Conservation (phyloP, 2,888 invertebrate species). For the Myopa tessellatipennis region DNA sequence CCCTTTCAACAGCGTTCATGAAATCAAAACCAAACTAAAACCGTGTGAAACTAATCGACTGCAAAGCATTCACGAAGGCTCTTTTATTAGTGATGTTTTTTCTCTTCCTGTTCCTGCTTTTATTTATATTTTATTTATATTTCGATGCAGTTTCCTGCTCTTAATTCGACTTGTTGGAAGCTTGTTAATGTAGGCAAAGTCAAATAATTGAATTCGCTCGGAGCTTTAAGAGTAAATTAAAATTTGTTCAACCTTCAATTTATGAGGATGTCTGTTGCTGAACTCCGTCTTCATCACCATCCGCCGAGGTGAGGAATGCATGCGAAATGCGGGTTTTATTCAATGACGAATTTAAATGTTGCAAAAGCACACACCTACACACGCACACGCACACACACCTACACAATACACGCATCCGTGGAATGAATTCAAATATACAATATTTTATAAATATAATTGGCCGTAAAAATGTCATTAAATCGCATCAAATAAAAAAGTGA, state of each 20-base stretch:
- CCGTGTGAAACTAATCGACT: no score
- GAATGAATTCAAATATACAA: not conserved
- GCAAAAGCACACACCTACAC: not conserved
- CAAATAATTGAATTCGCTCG: no score
- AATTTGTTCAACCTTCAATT: not conserved
- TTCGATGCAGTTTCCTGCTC: no score
- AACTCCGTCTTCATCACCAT: conserved; percentile 11
- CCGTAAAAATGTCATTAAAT: conserved; percentile 31
- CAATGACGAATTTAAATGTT: conserved; percentile 17
- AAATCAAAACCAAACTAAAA: no score
- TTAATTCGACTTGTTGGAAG: no score
- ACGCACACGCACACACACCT: not conserved
- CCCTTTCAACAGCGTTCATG: no score
- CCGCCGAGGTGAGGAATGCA: conserved; percentile 12
- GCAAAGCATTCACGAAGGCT: not conserved
- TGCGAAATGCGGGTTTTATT: conserved; percentile 23
- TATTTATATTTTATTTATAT: not conserved
- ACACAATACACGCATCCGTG: not conserved
- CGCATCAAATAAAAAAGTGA: conserved; percentile 24
- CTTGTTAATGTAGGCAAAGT: no score
- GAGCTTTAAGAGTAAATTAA: no score
- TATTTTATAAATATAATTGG: conserved; percentile 11
- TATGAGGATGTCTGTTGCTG: not conserved
- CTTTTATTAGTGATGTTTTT: not conserved
- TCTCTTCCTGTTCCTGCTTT: not conserved